Conservation (phyloP, 2,888 invertebrate genomes). For the Operophtera brumata region DNA sequence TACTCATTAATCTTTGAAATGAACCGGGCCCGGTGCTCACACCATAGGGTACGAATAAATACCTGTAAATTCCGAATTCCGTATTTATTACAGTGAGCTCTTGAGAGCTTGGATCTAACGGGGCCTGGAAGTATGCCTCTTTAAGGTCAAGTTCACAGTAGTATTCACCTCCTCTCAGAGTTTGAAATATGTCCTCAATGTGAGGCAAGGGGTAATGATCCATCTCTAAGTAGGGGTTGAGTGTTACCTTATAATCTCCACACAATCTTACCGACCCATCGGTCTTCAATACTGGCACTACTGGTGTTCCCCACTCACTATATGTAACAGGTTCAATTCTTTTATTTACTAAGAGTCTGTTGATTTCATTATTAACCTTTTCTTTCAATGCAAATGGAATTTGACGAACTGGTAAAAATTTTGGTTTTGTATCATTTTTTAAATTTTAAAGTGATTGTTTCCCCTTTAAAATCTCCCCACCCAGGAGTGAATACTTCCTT, state of each 20-base stretch:
- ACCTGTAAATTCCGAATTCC: not conserved
- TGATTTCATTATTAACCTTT: constrained; percentile 21
- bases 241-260: too few species aligned
- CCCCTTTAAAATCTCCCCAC: constrained; percentile 3
- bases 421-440: not conserved
- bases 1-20: constrained; percentile 7
- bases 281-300: constrained; percentile 31
- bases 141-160: constrained; percentile 12
- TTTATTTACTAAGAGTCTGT: not conserved
- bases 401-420: constrained; percentile 18
- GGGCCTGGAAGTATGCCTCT: too few species aligned
- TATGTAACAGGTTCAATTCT: constrained; percentile 11
- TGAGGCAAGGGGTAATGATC: constrained; percentile 21
- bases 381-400: too few species aligned
- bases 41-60: not conserved
- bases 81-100: not conserved
- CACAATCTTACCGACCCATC: constrained; percentile 34
- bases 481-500: too few species aligned
- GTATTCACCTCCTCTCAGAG: constrained; percentile 4
- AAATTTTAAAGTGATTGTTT: not conserved
- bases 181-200: not conserved
- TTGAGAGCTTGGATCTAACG: not conserved
- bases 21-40: too few species aligned
- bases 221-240: constrained; percentile 23
- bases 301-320: constrained; percentile 33